Percentiles rank a stretch among this genome's conserved stretches.
phyloP scores from a whole-genome alignment of 2,888 invertebrate genomes.

The Amphiduros pacificus region DNA sequence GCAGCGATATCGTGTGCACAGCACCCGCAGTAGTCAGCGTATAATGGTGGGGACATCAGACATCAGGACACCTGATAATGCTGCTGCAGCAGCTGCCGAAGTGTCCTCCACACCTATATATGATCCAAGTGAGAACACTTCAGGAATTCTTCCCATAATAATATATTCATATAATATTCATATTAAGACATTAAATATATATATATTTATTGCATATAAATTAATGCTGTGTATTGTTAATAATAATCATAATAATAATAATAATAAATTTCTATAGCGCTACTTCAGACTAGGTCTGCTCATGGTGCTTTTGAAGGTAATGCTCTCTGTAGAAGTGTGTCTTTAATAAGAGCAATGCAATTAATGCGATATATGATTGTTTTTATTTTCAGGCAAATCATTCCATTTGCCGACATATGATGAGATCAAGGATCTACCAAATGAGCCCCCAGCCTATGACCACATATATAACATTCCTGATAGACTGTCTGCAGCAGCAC shows the following conservation, averaged over 20 bases:
- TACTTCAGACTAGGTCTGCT: no score
- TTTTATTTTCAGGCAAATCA: not conserved
- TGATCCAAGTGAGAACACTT: conserved; percentile 8
- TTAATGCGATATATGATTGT: not conserved
- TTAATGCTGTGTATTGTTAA: no score
- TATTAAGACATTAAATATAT: no score
- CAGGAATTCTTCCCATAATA: no score
- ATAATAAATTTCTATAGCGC: no score
- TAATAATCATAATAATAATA: no score
- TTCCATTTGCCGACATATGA: not conserved
- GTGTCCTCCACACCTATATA: not conserved
- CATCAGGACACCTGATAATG: not conserved
- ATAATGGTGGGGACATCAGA: not conserved
- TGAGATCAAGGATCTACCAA: not conserved
- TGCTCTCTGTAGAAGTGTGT: not conserved
- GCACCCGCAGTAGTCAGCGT: not conserved
- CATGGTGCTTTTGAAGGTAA: no score
- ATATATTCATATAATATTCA: no score
- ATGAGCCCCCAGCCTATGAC: not conserved
- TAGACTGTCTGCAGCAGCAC: no score
- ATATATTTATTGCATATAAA: no score
- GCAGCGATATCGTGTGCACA: not conserved
- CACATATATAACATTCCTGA: not conserved
- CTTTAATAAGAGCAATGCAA: not conserved
- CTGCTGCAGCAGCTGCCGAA: not conserved